Evolutionary conservation across 2,888 invertebrate genomes (phyloP).

Genomic region (Choreutis nemorana): DNA sequence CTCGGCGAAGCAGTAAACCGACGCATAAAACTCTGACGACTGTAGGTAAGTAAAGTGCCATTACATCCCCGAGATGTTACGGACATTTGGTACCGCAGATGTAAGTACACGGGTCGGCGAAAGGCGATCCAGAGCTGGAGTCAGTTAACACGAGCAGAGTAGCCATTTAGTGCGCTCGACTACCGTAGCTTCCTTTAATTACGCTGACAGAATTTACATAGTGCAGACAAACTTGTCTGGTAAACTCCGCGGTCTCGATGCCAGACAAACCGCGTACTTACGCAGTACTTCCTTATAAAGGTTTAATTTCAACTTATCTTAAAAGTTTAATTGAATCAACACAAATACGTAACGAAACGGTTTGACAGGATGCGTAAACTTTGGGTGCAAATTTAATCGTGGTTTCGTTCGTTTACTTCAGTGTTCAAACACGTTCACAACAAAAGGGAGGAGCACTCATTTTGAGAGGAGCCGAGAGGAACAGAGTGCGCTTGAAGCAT

Average conservation of each 20-base stretch:
- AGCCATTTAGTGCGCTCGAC: conserved; percentile 30
- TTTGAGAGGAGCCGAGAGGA: conserved; percentile 36
- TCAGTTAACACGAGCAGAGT: conserved; percentile 28
- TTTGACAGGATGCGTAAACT: conserved; percentile 19
- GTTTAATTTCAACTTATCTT: conserved; percentile 5
- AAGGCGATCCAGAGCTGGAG: conserved; percentile 26
- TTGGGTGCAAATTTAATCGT: conserved; percentile 33
- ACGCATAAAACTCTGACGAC: conserved; percentile 37
- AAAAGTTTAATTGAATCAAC: conserved; percentile 10
- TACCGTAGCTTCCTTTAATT: conserved; percentile 40
- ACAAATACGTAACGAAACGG: conserved; percentile 12
- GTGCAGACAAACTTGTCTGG: conserved; percentile 36
- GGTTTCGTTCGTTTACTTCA: conserved; percentile 42
- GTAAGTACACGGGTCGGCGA: conserved; percentile 19
- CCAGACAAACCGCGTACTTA: conserved; percentile 21
- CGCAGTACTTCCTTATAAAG: conserved; percentile 10
- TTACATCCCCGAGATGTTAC: conserved; percentile 15
- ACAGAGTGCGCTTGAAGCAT: conserved; percentile 41
- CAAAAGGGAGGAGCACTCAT: conserved; percentile 41
- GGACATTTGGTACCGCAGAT: conserved; percentile 13
- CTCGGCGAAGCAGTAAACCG: conserved; percentile 35
- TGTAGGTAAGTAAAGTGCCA: conserved; percentile 18
- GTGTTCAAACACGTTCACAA: conserved; percentile 35
- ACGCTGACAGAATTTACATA: conserved; percentile 40
- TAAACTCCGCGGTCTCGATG: conserved; percentile 27